Conservation (phyloP, 2,113 vertebrate genomes). For the Myotis lucifugus region DNA sequence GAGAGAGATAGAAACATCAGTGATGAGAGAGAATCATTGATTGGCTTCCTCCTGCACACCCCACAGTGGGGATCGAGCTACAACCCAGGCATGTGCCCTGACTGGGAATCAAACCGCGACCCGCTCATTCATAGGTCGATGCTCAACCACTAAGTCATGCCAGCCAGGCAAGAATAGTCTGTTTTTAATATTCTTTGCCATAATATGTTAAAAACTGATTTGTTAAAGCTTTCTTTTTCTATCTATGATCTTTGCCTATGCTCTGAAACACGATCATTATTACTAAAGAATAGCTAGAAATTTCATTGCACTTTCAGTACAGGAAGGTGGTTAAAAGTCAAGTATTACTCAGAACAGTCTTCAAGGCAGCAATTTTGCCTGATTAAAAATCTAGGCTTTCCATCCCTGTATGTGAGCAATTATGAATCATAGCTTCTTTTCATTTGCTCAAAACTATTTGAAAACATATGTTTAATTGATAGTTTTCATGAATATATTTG, state of each 20-base stretch:
- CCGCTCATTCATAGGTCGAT: no score
- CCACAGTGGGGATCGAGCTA: no score
- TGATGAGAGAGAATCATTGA: no score
- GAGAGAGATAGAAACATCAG: no score
- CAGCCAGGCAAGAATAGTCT: accelerated
- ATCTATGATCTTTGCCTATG: not conserved
- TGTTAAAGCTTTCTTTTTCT: constrained; percentile 40
- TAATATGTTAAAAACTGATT: not conserved
- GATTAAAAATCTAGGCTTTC: constrained; percentile 16
- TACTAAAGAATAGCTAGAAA: not conserved
- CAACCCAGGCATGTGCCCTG: no score
- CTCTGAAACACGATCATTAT: not conserved
- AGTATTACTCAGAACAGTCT: not conserved
- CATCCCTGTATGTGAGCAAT: not conserved
- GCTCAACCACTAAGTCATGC: no score
- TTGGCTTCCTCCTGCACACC: no score
- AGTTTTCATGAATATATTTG: constrained; percentile 16
- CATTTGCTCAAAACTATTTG: not conserved
- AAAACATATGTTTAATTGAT: not conserved
- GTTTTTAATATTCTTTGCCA: constrained; percentile 28
- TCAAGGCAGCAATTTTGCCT: constrained; percentile 38
- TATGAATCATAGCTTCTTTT: not conserved
- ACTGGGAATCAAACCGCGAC: no score
- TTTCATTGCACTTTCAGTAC: not conserved
- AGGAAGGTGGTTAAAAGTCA: not conserved